phyloP scores from a whole-genome alignment of 2,113 vertebrate genomes.

The Sturnira hondurensis region DNA sequence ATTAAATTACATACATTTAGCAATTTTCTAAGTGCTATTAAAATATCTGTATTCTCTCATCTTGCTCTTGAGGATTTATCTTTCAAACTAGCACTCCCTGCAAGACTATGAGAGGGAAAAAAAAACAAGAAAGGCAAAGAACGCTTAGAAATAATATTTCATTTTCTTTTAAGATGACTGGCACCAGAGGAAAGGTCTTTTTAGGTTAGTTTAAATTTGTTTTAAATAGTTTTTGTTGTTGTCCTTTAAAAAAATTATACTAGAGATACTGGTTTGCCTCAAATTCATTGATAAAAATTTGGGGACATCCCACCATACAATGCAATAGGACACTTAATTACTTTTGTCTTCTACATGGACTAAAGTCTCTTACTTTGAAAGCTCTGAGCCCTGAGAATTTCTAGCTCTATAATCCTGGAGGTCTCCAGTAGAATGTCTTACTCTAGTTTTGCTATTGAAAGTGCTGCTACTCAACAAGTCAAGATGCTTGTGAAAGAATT shows the following conservation, averaged over 20 bases:
- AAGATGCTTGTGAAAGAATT: neutral
- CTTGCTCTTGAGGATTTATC: conserved; percentile 38
- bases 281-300: neutral
- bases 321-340: neutral
- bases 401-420: neutral
- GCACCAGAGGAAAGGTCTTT: neutral
- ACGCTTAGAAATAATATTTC: neutral
- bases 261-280: neutral
- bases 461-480: neutral
- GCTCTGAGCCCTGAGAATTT: neutral
- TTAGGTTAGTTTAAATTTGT: neutral
- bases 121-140: neutral
- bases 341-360: neutral
- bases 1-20: conserved; percentile 62
- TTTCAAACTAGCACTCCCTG: neutral
- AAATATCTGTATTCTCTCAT: conserved; percentile 27
- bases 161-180: neutral
- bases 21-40: conserved; percentile 59
- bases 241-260: neutral
- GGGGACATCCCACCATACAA: neutral
- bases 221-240: neutral
- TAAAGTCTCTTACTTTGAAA: neutral
- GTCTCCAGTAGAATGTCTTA: neutral
- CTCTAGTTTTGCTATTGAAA: neutral
- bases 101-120: neutral